Evolutionary conservation across 2,888 invertebrate genomes (phyloP).

Genomic region (Ormyrus thymus): DNA sequence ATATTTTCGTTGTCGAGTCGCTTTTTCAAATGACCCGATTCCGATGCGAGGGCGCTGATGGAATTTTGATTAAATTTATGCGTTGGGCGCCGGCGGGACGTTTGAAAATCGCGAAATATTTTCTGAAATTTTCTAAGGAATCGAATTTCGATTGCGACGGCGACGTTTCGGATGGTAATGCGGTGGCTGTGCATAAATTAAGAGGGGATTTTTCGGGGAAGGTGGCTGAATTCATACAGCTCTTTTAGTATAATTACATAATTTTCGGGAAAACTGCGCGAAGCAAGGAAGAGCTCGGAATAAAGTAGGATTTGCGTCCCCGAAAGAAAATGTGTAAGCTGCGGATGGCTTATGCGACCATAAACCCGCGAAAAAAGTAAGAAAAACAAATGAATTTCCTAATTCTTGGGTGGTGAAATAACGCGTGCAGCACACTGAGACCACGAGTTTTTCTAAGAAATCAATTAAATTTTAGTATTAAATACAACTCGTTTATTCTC

Average conservation of each 20-base stretch:
- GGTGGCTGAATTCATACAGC: neutral
- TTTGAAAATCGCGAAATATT: neutral
- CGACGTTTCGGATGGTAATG: slow-evolving; percentile 3
- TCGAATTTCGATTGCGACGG: neutral
- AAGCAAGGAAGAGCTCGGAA: no score
- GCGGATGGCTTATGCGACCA: neutral
- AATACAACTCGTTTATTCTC: no score
- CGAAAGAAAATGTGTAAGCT: neutral
- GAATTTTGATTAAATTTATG: slow-evolving; percentile 49
- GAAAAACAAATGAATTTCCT: neutral
- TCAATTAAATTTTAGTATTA: neutral
- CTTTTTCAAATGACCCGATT: slow-evolving; percentile 38
- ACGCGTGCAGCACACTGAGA: no score
- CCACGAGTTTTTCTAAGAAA: neutral
- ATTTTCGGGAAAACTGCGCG: neutral
- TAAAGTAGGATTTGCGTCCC: neutral
- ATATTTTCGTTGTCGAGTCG: neutral
- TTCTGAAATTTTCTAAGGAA: slow-evolving; percentile 14
- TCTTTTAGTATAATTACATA: neutral
- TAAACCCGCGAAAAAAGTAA: neutral
- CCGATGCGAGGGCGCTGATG: slow-evolving; percentile 25
- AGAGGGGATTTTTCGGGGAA: neutral
- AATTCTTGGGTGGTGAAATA: no score
- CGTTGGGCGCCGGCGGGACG: neutral
- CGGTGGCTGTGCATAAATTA: slow-evolving; percentile 5